phyloP scores from a whole-genome alignment of 2,797 vertebrate species.

The Setipinna tenuifilis region DNA sequence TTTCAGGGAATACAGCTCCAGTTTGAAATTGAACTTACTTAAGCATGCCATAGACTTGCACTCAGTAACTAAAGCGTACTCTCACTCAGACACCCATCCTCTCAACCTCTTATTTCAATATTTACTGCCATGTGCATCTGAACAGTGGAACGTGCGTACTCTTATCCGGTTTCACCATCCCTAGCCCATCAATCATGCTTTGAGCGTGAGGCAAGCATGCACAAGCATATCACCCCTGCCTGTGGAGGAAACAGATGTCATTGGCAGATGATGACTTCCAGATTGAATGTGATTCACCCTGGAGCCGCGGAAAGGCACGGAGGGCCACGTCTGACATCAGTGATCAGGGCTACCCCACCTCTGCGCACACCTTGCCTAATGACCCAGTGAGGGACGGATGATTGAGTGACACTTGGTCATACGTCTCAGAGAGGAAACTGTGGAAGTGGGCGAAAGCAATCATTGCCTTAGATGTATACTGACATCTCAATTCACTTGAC shows the following conservation, averaged over 20 bases:
- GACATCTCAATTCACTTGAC: constrained; percentile 9
- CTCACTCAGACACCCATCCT: not conserved
- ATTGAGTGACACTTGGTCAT: not conserved
- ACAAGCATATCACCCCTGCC: not conserved
- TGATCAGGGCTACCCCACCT: not conserved
- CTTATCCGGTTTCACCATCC: not conserved
- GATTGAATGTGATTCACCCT: not conserved
- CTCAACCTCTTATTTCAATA: too few species aligned
- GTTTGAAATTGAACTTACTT: too few species aligned
- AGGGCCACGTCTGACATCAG: not conserved
- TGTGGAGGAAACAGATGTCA: not conserved
- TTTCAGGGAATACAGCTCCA: not conserved
- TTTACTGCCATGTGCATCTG: not conserved
- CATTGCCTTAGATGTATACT: constrained; percentile 4
- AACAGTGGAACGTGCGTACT: not conserved
- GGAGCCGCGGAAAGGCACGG: not conserved
- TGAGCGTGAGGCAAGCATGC: not conserved
- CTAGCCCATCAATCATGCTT: not conserved
- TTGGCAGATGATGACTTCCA: not conserved
- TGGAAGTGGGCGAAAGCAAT: not conserved
- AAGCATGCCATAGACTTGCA: not conserved
- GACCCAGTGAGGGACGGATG: not conserved
- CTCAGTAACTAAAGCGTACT: not conserved
- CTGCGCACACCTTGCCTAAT: not conserved
- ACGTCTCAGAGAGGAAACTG: not conserved